Conservation (phyloP, 2,888 invertebrate species). For the Acronicta alni region DNA sequence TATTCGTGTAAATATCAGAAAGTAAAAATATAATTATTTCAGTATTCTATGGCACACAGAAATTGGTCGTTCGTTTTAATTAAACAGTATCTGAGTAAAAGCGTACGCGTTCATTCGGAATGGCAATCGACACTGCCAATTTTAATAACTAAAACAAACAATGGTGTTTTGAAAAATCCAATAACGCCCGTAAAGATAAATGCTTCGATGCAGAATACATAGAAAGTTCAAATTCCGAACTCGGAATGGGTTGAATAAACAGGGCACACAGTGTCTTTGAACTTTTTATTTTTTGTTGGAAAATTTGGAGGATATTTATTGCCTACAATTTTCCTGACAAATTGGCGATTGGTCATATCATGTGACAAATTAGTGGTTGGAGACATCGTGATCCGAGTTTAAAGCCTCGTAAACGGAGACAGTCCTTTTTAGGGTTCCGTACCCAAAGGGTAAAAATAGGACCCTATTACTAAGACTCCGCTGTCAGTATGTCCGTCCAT, state of each 20-base stretch:
- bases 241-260: neutral
- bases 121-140: neutral
- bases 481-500: too few species aligned
- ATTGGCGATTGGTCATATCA: too few species aligned
- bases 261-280: neutral
- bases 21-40: too few species aligned
- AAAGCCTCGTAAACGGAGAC: too few species aligned
- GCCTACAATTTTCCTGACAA: neutral
- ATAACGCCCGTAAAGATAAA: conserved; percentile 1
- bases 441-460: too few species aligned
- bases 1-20: too few species aligned
- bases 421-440: too few species aligned
- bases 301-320: conserved; percentile 2
- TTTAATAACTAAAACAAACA: conserved; percentile 4
- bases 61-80: neutral
- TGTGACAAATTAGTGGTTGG: too few species aligned
- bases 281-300: neutral
- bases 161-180: neutral
- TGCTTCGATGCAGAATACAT: conserved; percentile 3
- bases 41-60: neutral
- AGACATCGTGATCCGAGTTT: too few species aligned
- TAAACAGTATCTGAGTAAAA: neutral
- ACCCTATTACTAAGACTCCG: too few species aligned
- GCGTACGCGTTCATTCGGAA: neutral
- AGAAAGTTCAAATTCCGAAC: conserved; percentile 9